phyloP scores from a whole-genome alignment of 2,888 invertebrate genomes.

The Alloscopus bannaensis region DNA sequence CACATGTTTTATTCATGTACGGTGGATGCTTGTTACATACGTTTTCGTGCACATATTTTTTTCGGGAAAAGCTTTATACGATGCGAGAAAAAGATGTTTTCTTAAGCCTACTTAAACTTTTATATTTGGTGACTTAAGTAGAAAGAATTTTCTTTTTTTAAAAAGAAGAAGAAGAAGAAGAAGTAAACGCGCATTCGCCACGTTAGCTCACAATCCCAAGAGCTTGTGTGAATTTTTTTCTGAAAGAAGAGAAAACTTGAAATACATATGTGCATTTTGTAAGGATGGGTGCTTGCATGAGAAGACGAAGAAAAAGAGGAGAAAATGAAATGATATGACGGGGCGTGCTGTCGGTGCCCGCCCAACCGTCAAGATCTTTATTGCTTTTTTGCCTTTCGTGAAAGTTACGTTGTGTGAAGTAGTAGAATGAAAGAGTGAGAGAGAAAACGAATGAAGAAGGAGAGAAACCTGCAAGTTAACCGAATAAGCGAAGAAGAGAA shows the following conservation, averaged over 20 bases:
- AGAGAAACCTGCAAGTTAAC: slow-evolving; percentile 27
- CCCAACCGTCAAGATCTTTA: slow-evolving; percentile 65
- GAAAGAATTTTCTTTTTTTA: no score
- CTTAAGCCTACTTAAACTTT: slow-evolving; percentile 31
- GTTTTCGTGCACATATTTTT: no score
- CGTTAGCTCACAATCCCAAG: no score
- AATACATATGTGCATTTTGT: slow-evolving; percentile 11
- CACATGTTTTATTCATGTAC: no score
- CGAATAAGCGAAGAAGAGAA: slow-evolving; percentile 28
- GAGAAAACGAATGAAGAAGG: slow-evolving; percentile 27
- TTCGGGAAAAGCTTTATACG: slow-evolving; percentile 1
- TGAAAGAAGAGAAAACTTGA: background rate
- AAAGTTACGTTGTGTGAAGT: slow-evolving; percentile 26
- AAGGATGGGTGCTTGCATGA: slow-evolving; percentile 8
- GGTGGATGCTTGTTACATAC: no score
- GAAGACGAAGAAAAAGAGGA: slow-evolving; percentile 8
- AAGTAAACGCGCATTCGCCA: no score
- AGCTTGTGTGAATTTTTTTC: background rate
- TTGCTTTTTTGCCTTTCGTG: slow-evolving; percentile 47
- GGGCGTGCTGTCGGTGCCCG: slow-evolving; percentile 57
- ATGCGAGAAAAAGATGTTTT: slow-evolving; percentile 29
- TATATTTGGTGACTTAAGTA: no score
- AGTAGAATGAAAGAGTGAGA: background rate
- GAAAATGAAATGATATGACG: slow-evolving; percentile 52
- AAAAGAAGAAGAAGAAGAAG: slow-evolving; percentile 10